These are phyloP conservation scores for Parapsyche elsis DNA, from an alignment of 1,140 invertebrate genomes.

Conservation along the genomic window DNA sequence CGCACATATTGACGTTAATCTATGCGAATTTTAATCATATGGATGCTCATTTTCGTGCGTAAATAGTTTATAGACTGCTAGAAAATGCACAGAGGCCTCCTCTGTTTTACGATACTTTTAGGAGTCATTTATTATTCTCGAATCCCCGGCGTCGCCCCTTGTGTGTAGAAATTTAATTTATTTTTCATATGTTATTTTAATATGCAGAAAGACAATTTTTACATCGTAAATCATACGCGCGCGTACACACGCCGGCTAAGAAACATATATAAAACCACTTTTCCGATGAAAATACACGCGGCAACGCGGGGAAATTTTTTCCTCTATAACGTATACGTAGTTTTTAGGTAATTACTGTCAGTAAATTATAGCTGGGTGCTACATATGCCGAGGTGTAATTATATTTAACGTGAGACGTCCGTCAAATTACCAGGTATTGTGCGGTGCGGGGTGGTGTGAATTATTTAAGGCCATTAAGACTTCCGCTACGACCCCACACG, in stretches of 20 bases:
- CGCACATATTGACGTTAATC: no score
- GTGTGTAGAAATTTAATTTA: constrained; percentile 3
- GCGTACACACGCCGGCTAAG: no score
- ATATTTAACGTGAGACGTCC: constrained; percentile 24
- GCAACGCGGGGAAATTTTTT: no score
- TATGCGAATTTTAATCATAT: no score
- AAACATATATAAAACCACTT: no score
- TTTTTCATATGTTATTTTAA: not conserved
- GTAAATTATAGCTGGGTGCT: constrained; percentile 2
- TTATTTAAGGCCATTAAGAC: constrained; percentile 18
- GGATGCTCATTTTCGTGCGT: not conserved
- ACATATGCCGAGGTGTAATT: constrained; percentile 14
- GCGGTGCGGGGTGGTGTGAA: not conserved
- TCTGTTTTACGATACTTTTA: constrained; percentile 23
- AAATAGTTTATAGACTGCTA: constrained; percentile 3
- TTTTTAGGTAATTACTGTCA: not conserved
- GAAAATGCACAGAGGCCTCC: not conserved
- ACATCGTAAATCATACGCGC: no score
- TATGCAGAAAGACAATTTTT: no score
- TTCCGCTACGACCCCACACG: not conserved
- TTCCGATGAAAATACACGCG: no score
- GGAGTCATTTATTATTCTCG: constrained; percentile 5
- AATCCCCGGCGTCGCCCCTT: not conserved
- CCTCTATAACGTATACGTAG: no score
- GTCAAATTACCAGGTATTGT: constrained; percentile 4